Evolutionary conservation across 2,797 vertebrate genomes (phyloP).

Genomic region (Spondyliosoma cantharus): DNA sequence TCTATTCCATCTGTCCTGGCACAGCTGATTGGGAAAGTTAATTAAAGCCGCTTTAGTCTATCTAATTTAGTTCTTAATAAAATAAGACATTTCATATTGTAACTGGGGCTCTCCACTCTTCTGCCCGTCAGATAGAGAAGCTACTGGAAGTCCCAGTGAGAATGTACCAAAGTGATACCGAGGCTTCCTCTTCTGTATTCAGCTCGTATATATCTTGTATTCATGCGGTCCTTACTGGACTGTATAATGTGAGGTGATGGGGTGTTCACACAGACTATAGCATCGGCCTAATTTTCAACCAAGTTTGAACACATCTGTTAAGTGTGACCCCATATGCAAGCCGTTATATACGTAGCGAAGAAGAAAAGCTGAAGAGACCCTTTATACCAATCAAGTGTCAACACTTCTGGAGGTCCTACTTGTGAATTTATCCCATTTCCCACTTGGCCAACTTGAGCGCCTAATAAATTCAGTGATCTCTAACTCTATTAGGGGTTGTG

Average conservation of each 20-base stretch:
- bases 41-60: constrained; percentile 37
- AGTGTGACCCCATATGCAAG: constrained; percentile 5
- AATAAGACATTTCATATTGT: not conserved
- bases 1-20: constrained; percentile 21
- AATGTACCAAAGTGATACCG: constrained; percentile 16
- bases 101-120: constrained; percentile 5
- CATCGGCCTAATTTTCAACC: constrained; percentile 36
- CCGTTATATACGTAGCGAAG: constrained; percentile 15
- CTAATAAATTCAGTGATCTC: constrained; percentile 62
- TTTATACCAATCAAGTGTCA: constrained; percentile 39
- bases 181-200: constrained; percentile 13
- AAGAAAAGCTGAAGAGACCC: not conserved
- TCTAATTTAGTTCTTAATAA: constrained; percentile 28
- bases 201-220: not conserved
- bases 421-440: constrained; percentile 9
- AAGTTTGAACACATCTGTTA: constrained; percentile 33
- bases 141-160: constrained; percentile 12
- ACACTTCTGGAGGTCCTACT: constrained; percentile 4
- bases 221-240: not conserved
- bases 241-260: not conserved
- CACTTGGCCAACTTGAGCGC: not conserved
- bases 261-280: not conserved
- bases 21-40: constrained; percentile 45
- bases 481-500: constrained; percentile 39
- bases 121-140: constrained; percentile 24